Percentiles rank a stretch among this genome's conserved stretches.
Conservation (phyloP, 2,888 invertebrate species). For the Drosophila greeni region DNA sequence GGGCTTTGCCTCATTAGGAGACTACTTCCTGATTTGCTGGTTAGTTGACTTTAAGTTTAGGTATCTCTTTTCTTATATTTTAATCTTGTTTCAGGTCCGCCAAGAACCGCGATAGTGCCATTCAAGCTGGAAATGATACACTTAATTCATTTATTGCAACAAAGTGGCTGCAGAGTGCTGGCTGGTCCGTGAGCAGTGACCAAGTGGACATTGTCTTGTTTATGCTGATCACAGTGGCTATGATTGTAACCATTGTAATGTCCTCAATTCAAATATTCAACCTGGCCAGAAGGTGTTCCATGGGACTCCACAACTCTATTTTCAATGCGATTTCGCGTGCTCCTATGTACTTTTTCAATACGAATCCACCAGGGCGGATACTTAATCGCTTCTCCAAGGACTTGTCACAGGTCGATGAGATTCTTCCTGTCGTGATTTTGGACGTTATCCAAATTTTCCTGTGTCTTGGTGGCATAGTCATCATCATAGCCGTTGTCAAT, state of each 20-base stretch:
- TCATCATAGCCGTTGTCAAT: conserved; percentile 90
- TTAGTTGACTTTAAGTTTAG: conserved; percentile 20
- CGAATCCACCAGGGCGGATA: conserved; percentile 89
- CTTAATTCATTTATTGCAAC: conserved; percentile 13
- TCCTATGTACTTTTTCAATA: conserved; percentile 92
- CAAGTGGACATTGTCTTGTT: conserved; percentile 80
- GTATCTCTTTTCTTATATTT: background rate
- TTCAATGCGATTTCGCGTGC: conserved; percentile 89
- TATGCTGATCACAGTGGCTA: conserved; percentile 77
- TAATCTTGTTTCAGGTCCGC: conserved; percentile 47
- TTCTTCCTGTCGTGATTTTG: conserved; percentile 75
- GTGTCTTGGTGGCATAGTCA: conserved; percentile 87
- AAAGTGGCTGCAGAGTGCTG: conserved; percentile 57
- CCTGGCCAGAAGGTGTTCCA: conserved; percentile 86
- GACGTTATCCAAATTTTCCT: conserved; percentile 86
- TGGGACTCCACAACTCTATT: conserved; percentile 89
- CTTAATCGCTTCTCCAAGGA: conserved; percentile 95
- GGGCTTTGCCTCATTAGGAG: conserved; percentile 84
- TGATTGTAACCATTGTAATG: conserved; percentile 74
- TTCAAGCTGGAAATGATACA: conserved; percentile 40
- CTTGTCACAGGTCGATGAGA: conserved; percentile 82
- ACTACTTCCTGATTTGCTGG: conserved; percentile 88
- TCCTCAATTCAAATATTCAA: conserved; percentile 80
- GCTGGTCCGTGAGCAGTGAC: conserved; percentile 59
- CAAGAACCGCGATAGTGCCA: conserved; percentile 37